These are phyloP conservation scores for Phenganax subtilis DNA, from an alignment of 92 coral and sea anemone genomes.

Conservation along the genomic window DNA sequence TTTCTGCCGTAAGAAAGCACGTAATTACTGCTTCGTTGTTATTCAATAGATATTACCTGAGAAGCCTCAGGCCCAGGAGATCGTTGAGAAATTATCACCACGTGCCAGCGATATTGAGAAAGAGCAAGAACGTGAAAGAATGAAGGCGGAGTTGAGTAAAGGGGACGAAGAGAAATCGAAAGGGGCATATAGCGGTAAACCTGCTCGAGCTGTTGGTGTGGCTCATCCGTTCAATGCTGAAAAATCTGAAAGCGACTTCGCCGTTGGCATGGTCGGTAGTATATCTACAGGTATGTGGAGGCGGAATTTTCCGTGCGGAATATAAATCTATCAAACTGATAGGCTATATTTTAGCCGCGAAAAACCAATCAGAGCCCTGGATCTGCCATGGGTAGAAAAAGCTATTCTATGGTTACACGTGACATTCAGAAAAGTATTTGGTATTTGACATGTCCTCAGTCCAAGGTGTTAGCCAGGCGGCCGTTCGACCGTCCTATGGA, in stretches of 20 bases:
- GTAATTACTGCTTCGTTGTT: neutral
- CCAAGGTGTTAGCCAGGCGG: neutral
- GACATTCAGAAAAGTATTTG: no score
- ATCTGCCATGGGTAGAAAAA: no score
- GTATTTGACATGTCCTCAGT: neutral
- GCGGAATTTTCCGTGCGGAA: no score
- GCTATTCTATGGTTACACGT: no score
- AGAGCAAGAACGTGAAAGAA: conserved; percentile 31
- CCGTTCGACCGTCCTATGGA: no score
- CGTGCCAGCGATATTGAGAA: neutral
- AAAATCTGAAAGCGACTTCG: conserved; percentile 26
- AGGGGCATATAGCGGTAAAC: conserved; percentile 12
- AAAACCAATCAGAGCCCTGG: no score
- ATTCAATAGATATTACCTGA: conserved; percentile 20
- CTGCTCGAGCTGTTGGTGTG: conserved; percentile 52
- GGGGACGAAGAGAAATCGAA: conserved; percentile 34
- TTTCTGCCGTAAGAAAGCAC: no score
- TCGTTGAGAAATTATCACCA: neutral
- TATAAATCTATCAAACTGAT: no score
- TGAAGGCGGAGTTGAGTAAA: conserved; percentile 23
- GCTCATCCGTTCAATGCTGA: conserved; percentile 54
- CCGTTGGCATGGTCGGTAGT: conserved; percentile 26
- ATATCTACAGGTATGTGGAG: conserved; percentile 10
- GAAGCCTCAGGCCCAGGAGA: conserved; percentile 23
- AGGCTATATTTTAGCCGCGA: no score